Evolutionary conservation across 2,888 invertebrate genomes (phyloP).

Genomic region (Lampropteryx suffumata): DNA sequence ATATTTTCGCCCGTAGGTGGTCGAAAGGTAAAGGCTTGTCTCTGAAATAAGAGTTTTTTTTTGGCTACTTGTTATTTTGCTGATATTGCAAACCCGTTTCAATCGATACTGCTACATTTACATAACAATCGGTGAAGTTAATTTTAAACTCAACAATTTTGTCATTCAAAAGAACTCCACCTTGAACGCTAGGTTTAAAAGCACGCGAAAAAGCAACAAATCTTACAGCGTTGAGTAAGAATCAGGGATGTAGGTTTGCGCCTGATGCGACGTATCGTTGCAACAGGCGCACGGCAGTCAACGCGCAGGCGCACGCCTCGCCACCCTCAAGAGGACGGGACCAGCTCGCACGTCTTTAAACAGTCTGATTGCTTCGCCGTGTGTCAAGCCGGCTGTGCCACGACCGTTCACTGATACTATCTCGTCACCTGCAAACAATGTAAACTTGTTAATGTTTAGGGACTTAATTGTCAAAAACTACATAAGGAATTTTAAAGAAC

Average conservation of each 20-base stretch:
- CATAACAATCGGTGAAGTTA: no score
- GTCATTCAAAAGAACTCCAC: no score
- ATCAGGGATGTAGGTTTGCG: slow-evolving; percentile 50
- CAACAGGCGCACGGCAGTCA: slow-evolving; percentile 82
- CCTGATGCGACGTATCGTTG: slow-evolving; percentile 64
- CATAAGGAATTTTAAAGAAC: no score
- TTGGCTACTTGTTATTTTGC: no score
- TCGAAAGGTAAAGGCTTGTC: no score
- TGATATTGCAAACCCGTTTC: no score
- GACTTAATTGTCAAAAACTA: no score
- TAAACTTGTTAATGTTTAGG: no score
- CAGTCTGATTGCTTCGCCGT: slow-evolving; percentile 90
- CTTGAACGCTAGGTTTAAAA: background rate
- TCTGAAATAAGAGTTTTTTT: no score
- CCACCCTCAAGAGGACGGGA: slow-evolving; percentile 88
- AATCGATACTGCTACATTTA: no score
- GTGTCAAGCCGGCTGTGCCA: slow-evolving; percentile 88
- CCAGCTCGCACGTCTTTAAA: slow-evolving; percentile 91
- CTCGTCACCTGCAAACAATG: slow-evolving; percentile 87
- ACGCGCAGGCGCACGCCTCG: slow-evolving; percentile 78
- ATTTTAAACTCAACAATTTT: no score
- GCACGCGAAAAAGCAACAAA: background rate
- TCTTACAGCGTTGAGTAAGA: slow-evolving; percentile 62
- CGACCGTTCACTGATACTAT: slow-evolving; percentile 91
- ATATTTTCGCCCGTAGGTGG: no score